Conservation (phyloP, 2,113 vertebrate genomes). For the Chloroceryle aenea region DNA sequence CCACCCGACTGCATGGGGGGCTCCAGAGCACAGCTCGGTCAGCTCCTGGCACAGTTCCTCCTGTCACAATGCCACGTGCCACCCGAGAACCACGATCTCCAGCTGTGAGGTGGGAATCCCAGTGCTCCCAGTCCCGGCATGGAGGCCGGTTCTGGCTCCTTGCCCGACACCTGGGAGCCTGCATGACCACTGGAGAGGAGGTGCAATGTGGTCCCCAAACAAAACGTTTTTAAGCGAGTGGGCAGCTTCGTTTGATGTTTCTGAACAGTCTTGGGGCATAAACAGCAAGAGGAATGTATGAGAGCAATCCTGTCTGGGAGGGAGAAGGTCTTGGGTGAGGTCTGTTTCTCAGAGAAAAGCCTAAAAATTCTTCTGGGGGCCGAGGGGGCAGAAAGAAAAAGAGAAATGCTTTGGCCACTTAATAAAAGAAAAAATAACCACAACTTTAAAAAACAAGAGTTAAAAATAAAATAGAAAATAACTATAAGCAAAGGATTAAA, state of each 20-base stretch:
- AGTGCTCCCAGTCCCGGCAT: background rate
- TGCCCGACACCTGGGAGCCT: background rate
- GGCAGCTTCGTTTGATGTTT: background rate
- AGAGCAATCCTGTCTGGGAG: background rate
- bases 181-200: background rate
- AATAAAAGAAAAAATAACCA: constrained; percentile 38
- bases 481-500: constrained; percentile 57
- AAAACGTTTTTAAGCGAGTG: background rate
- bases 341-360: constrained; percentile 45
- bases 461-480: constrained; percentile 55
- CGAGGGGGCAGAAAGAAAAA: background rate
- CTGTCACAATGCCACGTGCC: fast-evolving
- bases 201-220: fast-evolving
- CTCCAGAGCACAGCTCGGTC: background rate
- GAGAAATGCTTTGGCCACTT: background rate
- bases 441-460: constrained; percentile 19
- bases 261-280: background rate
- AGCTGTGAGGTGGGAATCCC: background rate
- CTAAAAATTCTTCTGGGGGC: background rate
- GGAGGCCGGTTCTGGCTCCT: background rate
- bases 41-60: background rate
- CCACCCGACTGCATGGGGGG: fast-evolving
- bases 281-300: constrained; percentile 26
- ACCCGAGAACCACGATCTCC: fast-evolving
- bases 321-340: background rate